These are phyloP conservation scores for Pollenia amentaria DNA, from an alignment of 2,888 invertebrate species.

Conservation along the genomic window DNA sequence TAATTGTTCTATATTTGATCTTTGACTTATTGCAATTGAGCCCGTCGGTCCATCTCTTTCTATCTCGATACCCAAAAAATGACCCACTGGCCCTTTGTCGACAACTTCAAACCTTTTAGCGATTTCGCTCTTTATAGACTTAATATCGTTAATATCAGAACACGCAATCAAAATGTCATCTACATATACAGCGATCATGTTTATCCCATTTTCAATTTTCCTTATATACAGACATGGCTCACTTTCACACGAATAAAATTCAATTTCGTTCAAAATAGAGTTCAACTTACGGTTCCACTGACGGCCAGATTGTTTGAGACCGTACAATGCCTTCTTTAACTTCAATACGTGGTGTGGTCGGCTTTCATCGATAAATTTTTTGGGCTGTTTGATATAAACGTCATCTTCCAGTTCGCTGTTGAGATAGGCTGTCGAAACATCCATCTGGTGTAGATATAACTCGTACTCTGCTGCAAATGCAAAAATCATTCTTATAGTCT, in stretches of 20 bases:
- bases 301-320: slow-evolving; percentile 74
- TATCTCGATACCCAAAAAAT: slow-evolving; percentile 58
- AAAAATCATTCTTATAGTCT: slow-evolving; percentile 43
- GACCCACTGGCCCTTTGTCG: slow-evolving; percentile 48
- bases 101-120: slow-evolving; percentile 43
- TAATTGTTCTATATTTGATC: slow-evolving; percentile 12
- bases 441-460: slow-evolving; percentile 57
- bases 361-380: slow-evolving; percentile 50
- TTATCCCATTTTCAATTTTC: slow-evolving; percentile 8
- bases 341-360: slow-evolving; percentile 62
- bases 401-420: slow-evolving; percentile 69
- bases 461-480: slow-evolving; percentile 57
- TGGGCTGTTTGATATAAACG: slow-evolving; percentile 66
- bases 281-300: slow-evolving; percentile 67
- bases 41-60: slow-evolving; percentile 50
- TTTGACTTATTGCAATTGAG: slow-evolving; percentile 41
- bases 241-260: slow-evolving; percentile 56
- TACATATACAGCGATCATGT: slow-evolving; percentile 62
- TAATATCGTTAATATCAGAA: slow-evolving; percentile 39
- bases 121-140: too few species aligned
- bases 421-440: slow-evolving; percentile 68
- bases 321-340: slow-evolving; percentile 73
- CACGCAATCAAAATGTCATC: slow-evolving; percentile 64
- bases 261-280: slow-evolving; percentile 35
- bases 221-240: slow-evolving; percentile 69